Evolutionary conservation across 2,888 invertebrate genomes (phyloP).

Genomic region (Acheta domesticus): DNA sequence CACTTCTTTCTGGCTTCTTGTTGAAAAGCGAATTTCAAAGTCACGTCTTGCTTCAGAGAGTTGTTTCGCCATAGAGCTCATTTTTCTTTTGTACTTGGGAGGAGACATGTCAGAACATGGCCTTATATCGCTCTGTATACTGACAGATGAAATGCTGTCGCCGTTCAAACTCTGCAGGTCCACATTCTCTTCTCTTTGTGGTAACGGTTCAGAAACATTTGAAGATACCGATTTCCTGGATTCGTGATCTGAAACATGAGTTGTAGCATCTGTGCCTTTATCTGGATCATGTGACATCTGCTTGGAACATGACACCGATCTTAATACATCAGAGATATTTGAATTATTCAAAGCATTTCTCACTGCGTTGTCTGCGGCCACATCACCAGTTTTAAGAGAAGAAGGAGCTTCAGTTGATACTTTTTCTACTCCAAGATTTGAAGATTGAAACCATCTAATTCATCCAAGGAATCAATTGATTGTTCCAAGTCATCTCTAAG

Average conservation of each 20-base stretch:
- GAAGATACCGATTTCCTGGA: background rate
- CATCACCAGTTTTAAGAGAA: background rate
- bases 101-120: background rate
- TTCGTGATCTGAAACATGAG: background rate
- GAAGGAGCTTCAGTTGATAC: background rate
- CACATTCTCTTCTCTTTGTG: background rate
- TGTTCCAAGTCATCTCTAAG: background rate
- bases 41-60: background rate
- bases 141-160: background rate
- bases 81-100: background rate
- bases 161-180: background rate
- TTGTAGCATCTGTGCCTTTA: no score
- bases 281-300: no score
- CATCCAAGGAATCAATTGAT: background rate
- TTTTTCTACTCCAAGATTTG: background rate
- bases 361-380: background rate
- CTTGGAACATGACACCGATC: background rate
- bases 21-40: background rate
- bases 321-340: background rate
- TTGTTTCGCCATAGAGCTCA: background rate
- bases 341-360: background rate
- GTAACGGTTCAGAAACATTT: background rate
- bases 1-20: constrained; percentile 56
- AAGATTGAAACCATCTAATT: background rate
- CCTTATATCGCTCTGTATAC: background rate